These are phyloP conservation scores for Strigamia crassipes DNA, from an alignment of 2,888 invertebrate species.

Conservation along the genomic window DNA sequence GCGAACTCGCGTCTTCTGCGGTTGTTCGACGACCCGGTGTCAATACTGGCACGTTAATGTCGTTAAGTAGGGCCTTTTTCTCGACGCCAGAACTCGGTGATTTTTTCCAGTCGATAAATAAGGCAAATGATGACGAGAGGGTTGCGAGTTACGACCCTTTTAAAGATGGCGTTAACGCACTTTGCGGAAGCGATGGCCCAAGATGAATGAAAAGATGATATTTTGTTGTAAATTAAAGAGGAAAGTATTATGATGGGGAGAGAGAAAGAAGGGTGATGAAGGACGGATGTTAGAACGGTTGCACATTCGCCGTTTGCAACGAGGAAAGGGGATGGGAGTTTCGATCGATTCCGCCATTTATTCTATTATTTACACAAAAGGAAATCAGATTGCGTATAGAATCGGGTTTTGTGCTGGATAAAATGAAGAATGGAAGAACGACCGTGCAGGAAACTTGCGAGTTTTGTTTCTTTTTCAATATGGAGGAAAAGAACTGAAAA, in stretches of 20 bases:
- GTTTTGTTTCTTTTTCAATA: too few relatives aligned
- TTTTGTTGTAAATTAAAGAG: conserved; percentile 33
- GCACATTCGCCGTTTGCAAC: not conserved
- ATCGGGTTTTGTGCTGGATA: not conserved
- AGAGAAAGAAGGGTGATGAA: not conserved
- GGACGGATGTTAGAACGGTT: not conserved
- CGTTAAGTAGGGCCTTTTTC: conserved; percentile 8
- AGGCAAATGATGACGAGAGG: conserved; percentile 6
- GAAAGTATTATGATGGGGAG: not conserved
- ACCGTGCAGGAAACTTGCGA: too few relatives aligned
- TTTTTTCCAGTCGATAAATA: conserved; percentile 26
- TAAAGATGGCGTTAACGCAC: conserved; percentile 9
- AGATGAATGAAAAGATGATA: conserved; percentile 32
- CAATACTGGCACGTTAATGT: not conserved
- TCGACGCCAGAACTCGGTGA: not conserved
- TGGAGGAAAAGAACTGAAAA: too few relatives aligned
- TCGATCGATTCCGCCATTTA: conserved; percentile 15
- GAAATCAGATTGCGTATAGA: not conserved
- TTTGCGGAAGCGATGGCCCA: not conserved
- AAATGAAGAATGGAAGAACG: not conserved
- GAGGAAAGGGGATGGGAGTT: not conserved
- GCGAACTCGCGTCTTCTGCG: not conserved
- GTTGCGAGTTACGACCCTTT: conserved; percentile 25
- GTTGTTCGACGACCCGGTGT: not conserved
- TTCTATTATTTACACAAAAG: conserved; percentile 20